These are phyloP conservation scores for Parazoanthus swiftii DNA, from an alignment of 92 coral and sea anemone genomes.

Conservation along the genomic window DNA sequence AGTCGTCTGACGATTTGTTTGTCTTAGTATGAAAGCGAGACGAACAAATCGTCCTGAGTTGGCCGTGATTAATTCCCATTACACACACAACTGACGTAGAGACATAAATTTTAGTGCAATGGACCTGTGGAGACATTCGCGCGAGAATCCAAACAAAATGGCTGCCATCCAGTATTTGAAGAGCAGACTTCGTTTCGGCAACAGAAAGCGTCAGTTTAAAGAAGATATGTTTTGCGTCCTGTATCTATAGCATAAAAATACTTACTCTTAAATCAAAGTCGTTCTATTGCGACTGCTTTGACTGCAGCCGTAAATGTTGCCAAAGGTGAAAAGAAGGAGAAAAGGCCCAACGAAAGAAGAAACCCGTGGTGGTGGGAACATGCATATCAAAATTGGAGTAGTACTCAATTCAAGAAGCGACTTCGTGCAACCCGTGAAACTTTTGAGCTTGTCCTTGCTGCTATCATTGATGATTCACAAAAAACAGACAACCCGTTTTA, in stretches of 20 bases:
- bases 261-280: not conserved
- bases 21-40: no score
- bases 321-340: constrained; percentile 40
- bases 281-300: not conserved
- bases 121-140: not conserved
- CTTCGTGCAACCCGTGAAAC: constrained; percentile 39
- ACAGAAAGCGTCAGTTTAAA: not conserved
- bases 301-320: not conserved
- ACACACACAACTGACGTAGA: not conserved
- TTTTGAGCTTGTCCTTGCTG: constrained; percentile 1
- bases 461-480: not conserved
- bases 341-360: constrained; percentile 44
- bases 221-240: not conserved
- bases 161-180: not conserved
- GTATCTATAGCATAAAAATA: not conserved
- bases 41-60: not conserved
- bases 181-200: not conserved
- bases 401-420: constrained; percentile 51
- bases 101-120: not conserved
- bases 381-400: constrained; percentile 51
- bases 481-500: constrained; percentile 35
- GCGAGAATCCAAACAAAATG: not conserved
- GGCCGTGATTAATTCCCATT: not conserved
- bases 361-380: constrained; percentile 54
- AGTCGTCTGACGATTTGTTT: no score